These are phyloP conservation scores for Gnathonemus longibarbis DNA, from an alignment of 2,113 vertebrate genomes.

Conservation along the genomic window DNA sequence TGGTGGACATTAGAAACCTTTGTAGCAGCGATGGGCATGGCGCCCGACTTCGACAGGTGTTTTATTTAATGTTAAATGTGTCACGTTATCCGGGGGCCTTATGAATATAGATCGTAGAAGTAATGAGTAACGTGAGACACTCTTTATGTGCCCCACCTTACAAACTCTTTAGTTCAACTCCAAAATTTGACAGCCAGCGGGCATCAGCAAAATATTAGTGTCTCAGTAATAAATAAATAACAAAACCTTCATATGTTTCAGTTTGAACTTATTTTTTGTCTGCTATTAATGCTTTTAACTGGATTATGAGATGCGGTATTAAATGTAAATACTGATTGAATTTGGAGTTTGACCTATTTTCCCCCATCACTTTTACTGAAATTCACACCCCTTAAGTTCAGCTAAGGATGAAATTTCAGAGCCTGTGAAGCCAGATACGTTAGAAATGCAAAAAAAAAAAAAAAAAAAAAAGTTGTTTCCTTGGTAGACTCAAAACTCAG, in stretches of 20 bases:
- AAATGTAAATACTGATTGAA: background rate
- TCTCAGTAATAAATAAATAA: background rate
- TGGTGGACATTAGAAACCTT: background rate
- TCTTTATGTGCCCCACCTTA: constrained; percentile 38
- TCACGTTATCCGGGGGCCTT: background rate
- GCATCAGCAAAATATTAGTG: background rate
- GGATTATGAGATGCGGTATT: background rate
- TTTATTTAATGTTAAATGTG: background rate
- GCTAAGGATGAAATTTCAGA: background rate
- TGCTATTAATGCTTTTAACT: background rate
- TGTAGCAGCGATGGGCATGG: background rate
- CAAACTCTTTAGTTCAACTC: constrained; percentile 8
- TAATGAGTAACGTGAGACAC: constrained; percentile 45
- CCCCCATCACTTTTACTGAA: background rate
- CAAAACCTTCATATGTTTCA: background rate
- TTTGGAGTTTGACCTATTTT: background rate
- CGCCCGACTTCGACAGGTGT: background rate
- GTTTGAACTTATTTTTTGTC: background rate
- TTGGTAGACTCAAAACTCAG: background rate
- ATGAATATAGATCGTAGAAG: background rate
- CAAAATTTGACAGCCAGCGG: background rate
- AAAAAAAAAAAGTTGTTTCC: background rate
- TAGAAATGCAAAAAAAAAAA: background rate
- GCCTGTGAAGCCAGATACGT: background rate
- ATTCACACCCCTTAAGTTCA: background rate